Evolutionary conservation across 1,140 invertebrate genomes (phyloP), one percentile per base, ranked within the genome.

Genomic region (Zaprionus camerounensis): DNA sequence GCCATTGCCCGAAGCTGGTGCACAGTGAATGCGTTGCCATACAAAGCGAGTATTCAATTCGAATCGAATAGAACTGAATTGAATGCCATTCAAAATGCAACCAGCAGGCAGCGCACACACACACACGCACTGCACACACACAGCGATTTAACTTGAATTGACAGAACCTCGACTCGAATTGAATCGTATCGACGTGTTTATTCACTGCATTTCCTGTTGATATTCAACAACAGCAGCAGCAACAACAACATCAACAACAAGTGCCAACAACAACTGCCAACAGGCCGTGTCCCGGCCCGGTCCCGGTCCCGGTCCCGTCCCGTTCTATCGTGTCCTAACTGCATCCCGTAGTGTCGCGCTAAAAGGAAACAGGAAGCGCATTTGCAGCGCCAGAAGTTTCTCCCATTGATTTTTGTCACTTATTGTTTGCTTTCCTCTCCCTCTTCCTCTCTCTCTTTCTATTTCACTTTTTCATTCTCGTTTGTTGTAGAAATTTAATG

Each of bases 171-270:
- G 57, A 69, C 49, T 69, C 62, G 75, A 75, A 53, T 72, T 68
- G 72, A 62, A 67, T 57, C 78, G 77, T 78, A 61, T 78, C 75
- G 69, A 82, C 73, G 85, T 90, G 85, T 90, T 90, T 90, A 90
- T 90, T 90, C 85, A 90, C 86, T 90, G 85, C 85, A 90, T 90
- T 90, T 90, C 85, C 85, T 88, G 85, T 90, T 90, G 85, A 90
- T 90, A 90, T 90, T 90, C 85, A 88, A 84, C 85, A 87, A n/a
- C 41, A 46, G n/a, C 41, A 17, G 17, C 41, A 44, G 3, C 13
- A 88, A 83, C 83, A 84, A 71, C 83, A 56, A 46, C 63, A 17
- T 46, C 73, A 61, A 71, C 61, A 63, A 20, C n/a, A n/a, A n/a
- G 38, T 20, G 20, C 20, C 20, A 20, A 20, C 20, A 22, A 22